phyloP scores from a whole-genome alignment of 1,140 invertebrate species.

The Venustaconcha ellipsiformis region DNA sequence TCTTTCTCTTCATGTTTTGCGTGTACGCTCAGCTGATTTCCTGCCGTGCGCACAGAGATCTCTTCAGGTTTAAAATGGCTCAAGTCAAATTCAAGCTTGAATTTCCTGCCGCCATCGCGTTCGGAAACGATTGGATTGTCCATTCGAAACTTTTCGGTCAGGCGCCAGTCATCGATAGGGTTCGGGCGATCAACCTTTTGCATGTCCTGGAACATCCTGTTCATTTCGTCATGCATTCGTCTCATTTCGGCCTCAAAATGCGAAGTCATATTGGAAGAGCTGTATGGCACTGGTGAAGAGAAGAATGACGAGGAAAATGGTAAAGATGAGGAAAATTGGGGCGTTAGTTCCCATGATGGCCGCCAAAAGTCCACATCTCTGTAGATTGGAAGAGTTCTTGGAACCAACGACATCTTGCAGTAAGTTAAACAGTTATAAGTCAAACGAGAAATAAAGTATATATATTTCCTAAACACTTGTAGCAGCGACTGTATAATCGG shows the following conservation, averaged over 20 bases:
- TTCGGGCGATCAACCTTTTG: not conserved
- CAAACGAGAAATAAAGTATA: too few species aligned
- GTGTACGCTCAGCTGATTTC: slow-evolving; percentile 82
- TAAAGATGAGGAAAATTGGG: too few species aligned
- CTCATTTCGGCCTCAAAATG: slow-evolving; percentile 37
- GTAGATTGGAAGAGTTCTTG: too few species aligned
- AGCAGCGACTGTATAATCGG: too few species aligned
- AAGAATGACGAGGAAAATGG: too few species aligned
- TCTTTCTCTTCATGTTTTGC: slow-evolving; percentile 86
- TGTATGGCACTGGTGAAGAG: too few species aligned
- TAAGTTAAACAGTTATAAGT: too few species aligned
- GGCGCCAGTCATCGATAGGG: slow-evolving; percentile 43
- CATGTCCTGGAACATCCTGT: slow-evolving; percentile 31
- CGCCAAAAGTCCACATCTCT: too few species aligned
- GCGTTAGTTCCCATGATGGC: too few species aligned
- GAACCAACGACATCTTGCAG: too few species aligned
- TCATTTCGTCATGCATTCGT: slow-evolving; percentile 42
- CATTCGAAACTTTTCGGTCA: slow-evolving; percentile 56
- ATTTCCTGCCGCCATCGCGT: slow-evolving; percentile 45
- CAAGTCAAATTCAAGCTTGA: slow-evolving; percentile 77
- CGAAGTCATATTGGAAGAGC: not conserved
- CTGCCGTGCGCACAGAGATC: slow-evolving; percentile 89
- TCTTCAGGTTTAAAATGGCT: slow-evolving; percentile 87
- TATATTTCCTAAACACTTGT: too few species aligned
- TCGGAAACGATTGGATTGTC: slow-evolving; percentile 55